These are phyloP conservation scores for Scaptodrosophila lebanonensis DNA, from an alignment of 1,140 invertebrate species.

Conservation along the genomic window DNA sequence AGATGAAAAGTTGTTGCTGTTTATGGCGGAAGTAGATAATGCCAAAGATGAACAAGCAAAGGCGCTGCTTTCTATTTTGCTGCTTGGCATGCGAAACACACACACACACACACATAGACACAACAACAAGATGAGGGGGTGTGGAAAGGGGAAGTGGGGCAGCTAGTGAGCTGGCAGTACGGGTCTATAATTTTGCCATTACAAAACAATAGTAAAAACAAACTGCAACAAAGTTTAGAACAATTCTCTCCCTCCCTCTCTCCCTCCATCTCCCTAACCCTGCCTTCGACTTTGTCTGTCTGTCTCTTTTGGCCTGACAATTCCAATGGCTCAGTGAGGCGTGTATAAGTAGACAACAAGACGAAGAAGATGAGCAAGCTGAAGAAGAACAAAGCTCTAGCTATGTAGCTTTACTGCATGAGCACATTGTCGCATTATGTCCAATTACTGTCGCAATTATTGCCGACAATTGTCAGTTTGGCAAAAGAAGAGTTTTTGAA, in stretches of 20 bases:
- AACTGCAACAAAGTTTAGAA: slow-evolving; percentile 68
- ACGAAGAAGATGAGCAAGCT: slow-evolving; percentile 12
- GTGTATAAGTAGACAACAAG: slow-evolving; percentile 41
- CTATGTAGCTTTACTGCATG: slow-evolving; percentile 45
- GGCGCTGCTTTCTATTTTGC: slow-evolving; percentile 25
- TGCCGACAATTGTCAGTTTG: slow-evolving; percentile 62
- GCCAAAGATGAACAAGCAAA: slow-evolving; percentile 70
- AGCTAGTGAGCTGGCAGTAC: slow-evolving; percentile 12
- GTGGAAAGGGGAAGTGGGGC: neutral
- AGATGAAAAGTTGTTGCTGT: slow-evolving; percentile 75
- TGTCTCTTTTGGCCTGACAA: too few relatives aligned
- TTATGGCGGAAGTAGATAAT: slow-evolving; percentile 74
- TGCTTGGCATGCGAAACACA: slow-evolving; percentile 29
- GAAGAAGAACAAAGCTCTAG: slow-evolving; percentile 15
- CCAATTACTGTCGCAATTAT: slow-evolving; percentile 77
- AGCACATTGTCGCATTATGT: slow-evolving; percentile 73
- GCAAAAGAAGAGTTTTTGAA: too few relatives aligned
- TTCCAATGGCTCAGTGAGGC: slow-evolving; percentile 28
- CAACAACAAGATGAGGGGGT: slow-evolving; percentile 12
- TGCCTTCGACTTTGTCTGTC: too few relatives aligned
- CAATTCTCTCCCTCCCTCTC: too few relatives aligned
- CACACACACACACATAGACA: neutral
- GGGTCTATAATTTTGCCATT: slow-evolving; percentile 74
- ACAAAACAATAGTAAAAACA: slow-evolving; percentile 75
- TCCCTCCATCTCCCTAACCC: too few relatives aligned